Percentiles rank a stretch among this genome's conserved stretches.
Conservation (phyloP, 2,113 vertebrate genomes). For the Erythrocebus patas region DNA sequence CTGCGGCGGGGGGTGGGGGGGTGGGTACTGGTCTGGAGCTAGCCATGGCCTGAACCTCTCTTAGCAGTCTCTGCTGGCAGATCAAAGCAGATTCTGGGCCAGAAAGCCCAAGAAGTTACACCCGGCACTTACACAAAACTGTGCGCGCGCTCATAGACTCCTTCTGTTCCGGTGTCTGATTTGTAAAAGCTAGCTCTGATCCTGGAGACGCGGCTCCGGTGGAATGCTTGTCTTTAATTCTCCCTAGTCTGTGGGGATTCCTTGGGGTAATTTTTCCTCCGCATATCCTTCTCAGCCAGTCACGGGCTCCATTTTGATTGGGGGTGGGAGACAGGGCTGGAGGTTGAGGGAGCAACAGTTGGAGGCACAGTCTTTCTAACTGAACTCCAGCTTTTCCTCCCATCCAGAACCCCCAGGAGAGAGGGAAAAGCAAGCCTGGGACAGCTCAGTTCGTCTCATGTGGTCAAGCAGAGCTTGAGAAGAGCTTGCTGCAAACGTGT, state of each 20-base stretch:
- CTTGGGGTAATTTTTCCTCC: background rate
- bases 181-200: background rate
- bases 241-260: background rate
- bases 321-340: background rate
- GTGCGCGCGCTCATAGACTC: background rate
- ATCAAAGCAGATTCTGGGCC: conserved; percentile 53
- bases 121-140: background rate
- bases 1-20: background rate
- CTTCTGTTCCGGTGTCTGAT: background rate
- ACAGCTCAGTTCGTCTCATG: background rate
- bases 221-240: conserved; percentile 20
- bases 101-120: conserved; percentile 42
- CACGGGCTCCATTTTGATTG: conserved; percentile 14
- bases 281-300: background rate
- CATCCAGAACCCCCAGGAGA: background rate
- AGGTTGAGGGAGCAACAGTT: background rate
- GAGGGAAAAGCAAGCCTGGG: background rate
- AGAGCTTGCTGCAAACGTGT: conserved; percentile 37
- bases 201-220: background rate
- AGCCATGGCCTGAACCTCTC: background rate
- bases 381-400: background rate
- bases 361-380: background rate
- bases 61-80: conserved; percentile 50
- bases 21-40: background rate
- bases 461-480: background rate